Evolutionary conservation across 2,888 invertebrate genomes (phyloP), one percentile per base, ranked within the genome.

Genomic region (Salticus scenicus): DNA sequence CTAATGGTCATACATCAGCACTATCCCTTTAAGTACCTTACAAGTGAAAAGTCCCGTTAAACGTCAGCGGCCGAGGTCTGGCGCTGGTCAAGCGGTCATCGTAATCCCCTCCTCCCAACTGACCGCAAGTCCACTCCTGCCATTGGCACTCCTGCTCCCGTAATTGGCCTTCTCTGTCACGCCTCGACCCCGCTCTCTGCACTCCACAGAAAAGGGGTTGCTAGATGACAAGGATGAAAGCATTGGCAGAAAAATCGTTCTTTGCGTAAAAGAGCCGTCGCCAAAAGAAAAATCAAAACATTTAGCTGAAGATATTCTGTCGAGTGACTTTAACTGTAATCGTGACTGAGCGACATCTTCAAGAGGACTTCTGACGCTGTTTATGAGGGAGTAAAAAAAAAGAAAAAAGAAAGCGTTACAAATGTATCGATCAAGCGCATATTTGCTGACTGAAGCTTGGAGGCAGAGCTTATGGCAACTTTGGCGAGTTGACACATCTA

Each of bases 141-240:
- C 24, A 24, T 57, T 57, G 24, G 24, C 57, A 57, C 57, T 57
- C 57, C 57, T 57, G 57, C 57, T 24, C 57, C 57, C 57, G 57
- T 57, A 57, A 57, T 57, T 57, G 57, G 57, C 57, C 57, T 57
- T 14, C 17, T 57, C 57, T 57, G 57, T 57, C 57, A 57, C 57
- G 57, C 57, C 24, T 57, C 57, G 57, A 57, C 57, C 57, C 42
- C 17, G 14, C n/a, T 8, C 57, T 57, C 57, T 57, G 14, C 17
- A 17, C 57, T 57, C 57, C 57, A 57, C 4, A 17, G 57, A 4
- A 7, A 24, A 57, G 12, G 24, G 57, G 57, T 57, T 57, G 24
- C 57, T 24, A 24, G 57, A 24, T 17, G 57, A 57, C 4, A 10
- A 37, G 57, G 24, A 2, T 17, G 57, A 57, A 57, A 47, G 24